Evolutionary conservation across 2,888 invertebrate species (phyloP), one percentile per base, ranked within the genome.

Genomic region (Mesorhabditis belari): DNA sequence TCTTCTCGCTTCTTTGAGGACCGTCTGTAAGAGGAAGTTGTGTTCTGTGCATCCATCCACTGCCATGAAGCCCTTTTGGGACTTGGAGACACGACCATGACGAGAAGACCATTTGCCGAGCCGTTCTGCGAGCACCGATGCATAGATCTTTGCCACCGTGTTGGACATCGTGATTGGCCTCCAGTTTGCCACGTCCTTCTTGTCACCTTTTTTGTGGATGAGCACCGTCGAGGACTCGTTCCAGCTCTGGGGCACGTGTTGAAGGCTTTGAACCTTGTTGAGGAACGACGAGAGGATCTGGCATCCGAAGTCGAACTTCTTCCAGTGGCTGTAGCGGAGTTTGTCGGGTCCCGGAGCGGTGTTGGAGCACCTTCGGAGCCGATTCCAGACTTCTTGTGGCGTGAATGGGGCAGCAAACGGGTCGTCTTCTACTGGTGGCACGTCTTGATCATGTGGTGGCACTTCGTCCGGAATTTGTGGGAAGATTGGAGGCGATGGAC

Each of bases 181-280:
- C 74, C 72, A 76, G 65, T 74, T 77, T n/a, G 53, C 24, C 1
- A 76, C 70, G 50, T 73, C 71, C 60, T 76, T n/a, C n/a, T n/a
- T n/a, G n/a, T n/a, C n/a, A n/a, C n/a, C n/a, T n/a, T n/a, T n/a
- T n/a, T n/a, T 77, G 64, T 70, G 60, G 26, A 76, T 53, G 3
- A 74, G 64, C 5, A 72, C 60, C 0, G 74, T 77, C 9, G 25
- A n/a, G 3, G 69, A 59, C 49, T 35, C 29, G 27, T 67, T 68
- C 72, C 74, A 73, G 5, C 4, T 1, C 4, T 4, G 3, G 6
- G 73, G 75, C 2, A 69, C 63, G 26, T 57, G 19, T n/a, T 53
- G n/a, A 2, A 53, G 0, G 3, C 28, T 4, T 1, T 49, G 56
- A 4, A 56, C 59, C 17, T 3, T 17, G 44, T 55, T 56, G 57